Evolutionary conservation across 2,113 vertebrate genomes (phyloP).

Genomic region (Coreoperca whiteheadi): DNA sequence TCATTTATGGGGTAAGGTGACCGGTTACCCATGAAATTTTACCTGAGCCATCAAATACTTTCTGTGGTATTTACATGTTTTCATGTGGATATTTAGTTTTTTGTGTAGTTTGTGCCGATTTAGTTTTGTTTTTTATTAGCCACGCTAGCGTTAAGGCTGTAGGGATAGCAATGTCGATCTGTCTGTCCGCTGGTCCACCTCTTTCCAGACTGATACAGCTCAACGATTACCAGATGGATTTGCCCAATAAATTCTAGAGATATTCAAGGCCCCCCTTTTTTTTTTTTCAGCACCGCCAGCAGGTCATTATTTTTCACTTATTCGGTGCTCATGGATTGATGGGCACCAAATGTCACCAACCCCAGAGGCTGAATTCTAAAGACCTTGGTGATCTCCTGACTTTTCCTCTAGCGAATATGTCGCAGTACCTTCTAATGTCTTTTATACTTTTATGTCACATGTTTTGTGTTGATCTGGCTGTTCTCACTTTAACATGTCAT

Average conservation of each 20-base stretch:
- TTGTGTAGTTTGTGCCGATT: background rate
- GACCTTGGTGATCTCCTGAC: background rate
- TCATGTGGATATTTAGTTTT: background rate
- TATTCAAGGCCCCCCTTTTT: background rate
- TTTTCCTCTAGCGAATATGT: background rate
- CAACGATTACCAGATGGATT: background rate
- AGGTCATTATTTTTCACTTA: no score
- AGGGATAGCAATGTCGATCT: background rate
- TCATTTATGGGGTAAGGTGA: no score
- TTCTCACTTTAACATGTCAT: background rate
- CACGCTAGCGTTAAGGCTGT: background rate
- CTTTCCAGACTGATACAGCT: background rate
- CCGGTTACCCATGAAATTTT: no score
- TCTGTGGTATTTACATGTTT: no score
- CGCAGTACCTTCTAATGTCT: no score
- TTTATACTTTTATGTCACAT: no score
- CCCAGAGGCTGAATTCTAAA: background rate
- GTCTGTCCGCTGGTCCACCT: no score
- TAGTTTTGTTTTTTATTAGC: background rate
- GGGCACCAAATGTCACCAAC: no score
- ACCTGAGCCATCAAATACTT: no score
- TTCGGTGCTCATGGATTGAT: no score
- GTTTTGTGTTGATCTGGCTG: background rate
- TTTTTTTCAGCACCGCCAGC: no score
- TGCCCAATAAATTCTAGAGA: background rate